Conservation (phyloP, 2,113 vertebrate species). For the Sigmodon hispidus region DNA sequence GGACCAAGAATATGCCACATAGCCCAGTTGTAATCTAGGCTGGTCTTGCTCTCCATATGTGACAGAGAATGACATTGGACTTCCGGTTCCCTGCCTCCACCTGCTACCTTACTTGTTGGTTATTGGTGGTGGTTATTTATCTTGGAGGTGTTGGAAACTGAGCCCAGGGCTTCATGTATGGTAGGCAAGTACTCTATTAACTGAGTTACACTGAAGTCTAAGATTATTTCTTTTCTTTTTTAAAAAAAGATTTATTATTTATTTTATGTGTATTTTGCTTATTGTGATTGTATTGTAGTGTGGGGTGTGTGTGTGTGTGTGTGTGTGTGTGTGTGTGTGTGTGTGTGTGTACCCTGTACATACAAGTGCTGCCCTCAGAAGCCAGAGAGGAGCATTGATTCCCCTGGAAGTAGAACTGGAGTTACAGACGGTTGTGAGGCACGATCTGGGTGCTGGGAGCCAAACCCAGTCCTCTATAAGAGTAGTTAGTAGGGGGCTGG, state of each 20-base stretch:
- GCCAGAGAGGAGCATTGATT: neutral
- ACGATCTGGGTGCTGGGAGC: neutral
- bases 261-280: neutral
- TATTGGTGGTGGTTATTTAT: neutral
- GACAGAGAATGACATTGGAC: neutral
- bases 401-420: neutral
- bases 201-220: neutral
- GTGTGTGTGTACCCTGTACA: neutral
- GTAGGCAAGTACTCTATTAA: neutral
- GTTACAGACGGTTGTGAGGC: neutral
- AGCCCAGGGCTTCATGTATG: neutral
- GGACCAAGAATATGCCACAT: neutral
- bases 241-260: neutral
- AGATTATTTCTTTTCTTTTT: neutral
- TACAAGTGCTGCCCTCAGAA: neutral
- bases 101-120: neutral
- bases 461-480: neutral
- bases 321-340: no score
- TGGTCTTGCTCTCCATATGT: neutral
- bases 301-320: neutral
- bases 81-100: neutral
- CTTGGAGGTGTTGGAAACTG: neutral
- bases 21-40: neutral
- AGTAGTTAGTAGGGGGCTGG: neutral
- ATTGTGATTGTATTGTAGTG: neutral